phyloP scores from a whole-genome alignment of 2,113 vertebrate genomes.

The Sebastes schlegelii region DNA sequence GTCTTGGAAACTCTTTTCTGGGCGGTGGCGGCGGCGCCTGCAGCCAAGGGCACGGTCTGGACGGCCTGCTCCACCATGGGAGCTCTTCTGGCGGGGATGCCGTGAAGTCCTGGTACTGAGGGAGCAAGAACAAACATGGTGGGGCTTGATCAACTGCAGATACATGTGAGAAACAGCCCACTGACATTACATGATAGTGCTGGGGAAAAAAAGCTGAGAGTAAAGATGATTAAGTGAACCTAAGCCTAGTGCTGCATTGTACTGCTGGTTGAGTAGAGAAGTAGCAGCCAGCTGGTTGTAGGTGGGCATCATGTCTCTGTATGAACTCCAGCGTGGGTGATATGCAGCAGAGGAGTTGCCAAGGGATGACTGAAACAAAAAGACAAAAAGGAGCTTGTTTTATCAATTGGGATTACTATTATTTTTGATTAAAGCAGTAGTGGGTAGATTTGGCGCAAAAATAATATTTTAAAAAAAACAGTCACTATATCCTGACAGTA shows the following conservation, averaged over 20 bases:
- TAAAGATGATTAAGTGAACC: constrained; percentile 77
- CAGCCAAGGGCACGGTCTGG: constrained; percentile 88
- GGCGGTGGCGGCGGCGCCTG: constrained; percentile 58
- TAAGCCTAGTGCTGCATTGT: constrained; percentile 91
- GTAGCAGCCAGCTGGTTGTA: constrained; percentile 94
- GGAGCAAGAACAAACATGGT: background rate
- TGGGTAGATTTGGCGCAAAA: too few species aligned
- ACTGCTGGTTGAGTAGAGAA: constrained; percentile 95
- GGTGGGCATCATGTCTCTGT: constrained; percentile 89
- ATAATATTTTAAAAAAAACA: too few species aligned
- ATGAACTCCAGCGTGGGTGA: constrained; percentile 94
- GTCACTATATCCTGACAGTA: too few species aligned
- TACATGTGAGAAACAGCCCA: background rate
- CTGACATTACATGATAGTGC: background rate
- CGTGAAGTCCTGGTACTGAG: constrained; percentile 60
- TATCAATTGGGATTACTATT: background rate
- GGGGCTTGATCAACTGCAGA: background rate
- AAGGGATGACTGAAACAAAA: constrained; percentile 89
- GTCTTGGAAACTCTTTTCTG: constrained; percentile 77
- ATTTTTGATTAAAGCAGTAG: background rate
- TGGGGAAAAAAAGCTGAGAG: background rate
- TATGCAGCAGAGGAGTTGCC: constrained; percentile 88
- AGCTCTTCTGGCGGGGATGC: constrained; percentile 85
- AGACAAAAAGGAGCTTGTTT: background rate
- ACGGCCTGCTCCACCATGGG: constrained; percentile 98